A percentile compares a stretch with the other conserved stretches of the same genome.
Evolutionary conservation across 2,888 invertebrate species (phyloP).

Genomic region (Dasysyrphus tricinctus): DNA sequence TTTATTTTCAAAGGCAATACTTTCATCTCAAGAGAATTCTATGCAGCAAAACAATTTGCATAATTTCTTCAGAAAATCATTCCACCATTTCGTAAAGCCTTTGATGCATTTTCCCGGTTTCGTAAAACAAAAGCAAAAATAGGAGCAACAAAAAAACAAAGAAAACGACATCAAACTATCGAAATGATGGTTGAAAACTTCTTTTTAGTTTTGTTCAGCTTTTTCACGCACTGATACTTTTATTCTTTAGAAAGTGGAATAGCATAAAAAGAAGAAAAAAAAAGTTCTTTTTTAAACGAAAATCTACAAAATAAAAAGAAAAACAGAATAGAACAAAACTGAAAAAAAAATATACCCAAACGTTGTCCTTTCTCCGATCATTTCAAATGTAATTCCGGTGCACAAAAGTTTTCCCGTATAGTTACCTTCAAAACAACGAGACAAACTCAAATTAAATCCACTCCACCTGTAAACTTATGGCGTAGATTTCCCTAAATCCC

Average conservation of each 20-base stretch:
- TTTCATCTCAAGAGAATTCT: constrained; percentile 22
- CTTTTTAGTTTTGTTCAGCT: constrained; percentile 4
- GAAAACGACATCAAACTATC: constrained; percentile 57
- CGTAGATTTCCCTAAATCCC: constrained; percentile 72
- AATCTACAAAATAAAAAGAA: not conserved
- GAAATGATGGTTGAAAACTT: constrained; percentile 50
- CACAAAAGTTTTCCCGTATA: constrained; percentile 64
- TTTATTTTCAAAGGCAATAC: constrained; percentile 28
- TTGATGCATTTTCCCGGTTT: constrained; percentile 38
- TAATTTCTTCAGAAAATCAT: constrained; percentile 56
- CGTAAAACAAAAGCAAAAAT: constrained; percentile 13
- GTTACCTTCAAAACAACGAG: constrained; percentile 66
- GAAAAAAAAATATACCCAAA: constrained; percentile 23
- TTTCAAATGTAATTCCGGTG: constrained; percentile 72
- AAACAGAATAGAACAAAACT: not conserved
- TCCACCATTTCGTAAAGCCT: constrained; percentile 9
- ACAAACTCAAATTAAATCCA: constrained; percentile 71
- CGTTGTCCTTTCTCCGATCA: constrained; percentile 65
- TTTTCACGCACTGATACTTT: constrained; percentile 68
- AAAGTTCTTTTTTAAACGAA: constrained; percentile 1
- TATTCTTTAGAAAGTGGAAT: constrained; percentile 31
- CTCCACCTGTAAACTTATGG: constrained; percentile 73
- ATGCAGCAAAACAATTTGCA: constrained; percentile 64
- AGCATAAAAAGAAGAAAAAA: not conserved
- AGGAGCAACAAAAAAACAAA: constrained; percentile 9